These are phyloP conservation scores for Liodrosophila aerea DNA, from an alignment of 2,888 invertebrate species.

Conservation along the genomic window DNA sequence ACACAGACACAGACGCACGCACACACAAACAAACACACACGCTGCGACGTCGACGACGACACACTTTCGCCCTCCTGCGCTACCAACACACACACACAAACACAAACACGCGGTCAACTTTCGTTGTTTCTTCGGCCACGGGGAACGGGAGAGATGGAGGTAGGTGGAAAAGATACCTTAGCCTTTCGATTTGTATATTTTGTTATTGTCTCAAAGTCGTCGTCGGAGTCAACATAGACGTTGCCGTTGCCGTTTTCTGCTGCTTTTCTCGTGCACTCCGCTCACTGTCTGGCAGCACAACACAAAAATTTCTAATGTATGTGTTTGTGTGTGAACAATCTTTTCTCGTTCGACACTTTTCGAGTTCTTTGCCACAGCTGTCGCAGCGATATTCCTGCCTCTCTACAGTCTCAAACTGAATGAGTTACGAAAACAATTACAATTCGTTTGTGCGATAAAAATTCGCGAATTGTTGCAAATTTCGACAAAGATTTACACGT, in stretches of 20 bases:
- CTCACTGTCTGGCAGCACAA: conserved; percentile 50
- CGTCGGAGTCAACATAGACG: conserved; percentile 42
- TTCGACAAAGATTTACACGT: conserved; percentile 58
- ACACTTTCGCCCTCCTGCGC: conserved; percentile 66
- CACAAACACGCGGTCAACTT: conserved; percentile 64
- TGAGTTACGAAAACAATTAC: conserved; percentile 28
- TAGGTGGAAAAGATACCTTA: conserved; percentile 31
- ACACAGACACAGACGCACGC: conserved; percentile 24
- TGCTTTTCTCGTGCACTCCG: conserved; percentile 28
- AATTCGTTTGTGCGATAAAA: conserved; percentile 30
- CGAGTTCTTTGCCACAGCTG: conserved; percentile 20
- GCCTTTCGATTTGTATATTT: conserved; percentile 37
- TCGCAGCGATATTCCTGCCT: conserved; percentile 7
- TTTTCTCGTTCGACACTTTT: conserved; percentile 35
- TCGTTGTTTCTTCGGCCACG: conserved; percentile 13
- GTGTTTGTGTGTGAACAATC: conserved; percentile 26
- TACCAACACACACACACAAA: conserved; percentile 51
- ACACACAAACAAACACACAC: too few species aligned
- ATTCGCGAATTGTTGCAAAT: conserved; percentile 47
- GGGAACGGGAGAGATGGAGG: conserved; percentile 10
- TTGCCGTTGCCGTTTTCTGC: conserved; percentile 33
- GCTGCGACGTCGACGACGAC: conserved; percentile 50
- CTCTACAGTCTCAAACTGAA: conserved; percentile 9
- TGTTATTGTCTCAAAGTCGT: conserved; percentile 37
- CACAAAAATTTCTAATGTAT: conserved; percentile 18